Evolutionary conservation across 2,888 invertebrate genomes (phyloP), one percentile per base, ranked within the genome.

Genomic region (Ellobium chinense): DNA sequence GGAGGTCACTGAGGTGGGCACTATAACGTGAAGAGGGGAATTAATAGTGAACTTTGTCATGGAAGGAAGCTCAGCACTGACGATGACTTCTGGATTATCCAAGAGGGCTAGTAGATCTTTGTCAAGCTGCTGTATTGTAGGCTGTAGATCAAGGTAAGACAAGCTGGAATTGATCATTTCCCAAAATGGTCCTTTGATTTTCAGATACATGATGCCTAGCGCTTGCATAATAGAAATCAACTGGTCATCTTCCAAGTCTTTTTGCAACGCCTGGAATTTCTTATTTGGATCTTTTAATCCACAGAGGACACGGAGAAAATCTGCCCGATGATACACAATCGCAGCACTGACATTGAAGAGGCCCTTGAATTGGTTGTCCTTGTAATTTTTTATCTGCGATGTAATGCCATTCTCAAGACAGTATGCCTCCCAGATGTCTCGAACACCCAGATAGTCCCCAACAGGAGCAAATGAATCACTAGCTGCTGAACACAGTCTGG

Each of bases 281-380:
- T 21, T 21, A 56, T 72, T 72, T 7, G 18, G 12, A 7, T 12
- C 12, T 27, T 46, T 4, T 9, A 39, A 9, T 18, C 7, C 4
- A 18, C 5, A 14, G n/a, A 72, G 39, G 54, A 72, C 7, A 4
- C 24, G 12, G 24, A 72, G 12, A 31, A 72, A 72, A 29, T 72
- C 56, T 29, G 18, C 12, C 2, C 27, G 14, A 29, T 72, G 72
- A 29, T 54, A 46, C 29, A 29, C 27, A 29, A 72, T 46, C 14
- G 37, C 46, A 7, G 72, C 72, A 29, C 46, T n/a, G 12, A 72
- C 56, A 12, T 72, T 29, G 54, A 72, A 72, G 29, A 72, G 72
- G 12, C 56, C 72, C 46, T 72, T 72, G 39, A 72, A 72, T 9
- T 56, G 18, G n/a, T 72, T 72, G 72, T 72, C 72, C 31, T 72